Conservation (phyloP, 2,888 invertebrate species). For the Uloborus plumipes region DNA sequence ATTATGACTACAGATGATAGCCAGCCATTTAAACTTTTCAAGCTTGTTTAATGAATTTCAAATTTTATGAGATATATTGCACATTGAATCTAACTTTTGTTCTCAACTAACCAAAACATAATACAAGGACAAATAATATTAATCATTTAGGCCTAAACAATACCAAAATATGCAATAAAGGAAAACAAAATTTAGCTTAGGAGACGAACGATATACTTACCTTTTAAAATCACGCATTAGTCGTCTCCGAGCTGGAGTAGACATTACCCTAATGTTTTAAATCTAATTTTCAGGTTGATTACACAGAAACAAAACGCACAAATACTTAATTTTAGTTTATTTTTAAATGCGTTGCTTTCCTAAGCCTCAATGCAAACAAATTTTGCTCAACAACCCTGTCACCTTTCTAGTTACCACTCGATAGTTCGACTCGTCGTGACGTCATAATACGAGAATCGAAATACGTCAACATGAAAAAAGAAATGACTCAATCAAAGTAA, state of each 20-base stretch:
- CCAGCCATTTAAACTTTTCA: too few species aligned
- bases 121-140: too few species aligned
- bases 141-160: background rate
- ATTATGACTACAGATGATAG: too few species aligned
- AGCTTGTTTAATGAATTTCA: too few species aligned
- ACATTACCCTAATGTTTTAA: slow-evolving; percentile 60
- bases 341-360: too few species aligned
- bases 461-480: slow-evolving; percentile 61
- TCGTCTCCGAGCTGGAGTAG: slow-evolving; percentile 68
- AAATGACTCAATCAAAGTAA: slow-evolving; percentile 45
- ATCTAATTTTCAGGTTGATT: background rate
- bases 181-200: slow-evolving; percentile 1
- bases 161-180: background rate
- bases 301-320: slow-evolving; percentile 2
- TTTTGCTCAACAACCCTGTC: slow-evolving; percentile 52
- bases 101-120: too few species aligned
- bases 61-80: too few species aligned
- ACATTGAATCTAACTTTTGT: too few species aligned
- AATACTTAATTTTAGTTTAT: too few species aligned
- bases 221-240: slow-evolving; percentile 68
- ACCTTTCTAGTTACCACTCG: slow-evolving; percentile 61
- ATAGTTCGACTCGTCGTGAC: slow-evolving; percentile 60
- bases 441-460: slow-evolving; percentile 63
- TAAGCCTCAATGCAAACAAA: slow-evolving; percentile 23
- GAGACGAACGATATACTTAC: slow-evolving; percentile 33